Evolutionary conservation across 2,113 vertebrate species (phyloP).

Genomic region (Macquaria ambigua): DNA sequence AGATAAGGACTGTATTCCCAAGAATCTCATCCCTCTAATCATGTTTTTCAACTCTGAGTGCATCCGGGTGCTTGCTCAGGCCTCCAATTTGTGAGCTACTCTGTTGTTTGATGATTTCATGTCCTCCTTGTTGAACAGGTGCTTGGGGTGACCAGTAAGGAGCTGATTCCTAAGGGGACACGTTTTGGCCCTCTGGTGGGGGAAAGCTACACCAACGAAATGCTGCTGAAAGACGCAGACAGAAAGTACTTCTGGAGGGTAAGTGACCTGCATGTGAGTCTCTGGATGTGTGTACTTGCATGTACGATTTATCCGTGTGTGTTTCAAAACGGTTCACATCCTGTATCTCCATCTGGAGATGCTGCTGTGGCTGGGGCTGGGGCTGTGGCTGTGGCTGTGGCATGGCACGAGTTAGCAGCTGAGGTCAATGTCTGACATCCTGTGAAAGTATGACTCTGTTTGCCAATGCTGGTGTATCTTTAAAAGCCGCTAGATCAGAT

Average conservation of each 20-base stretch:
- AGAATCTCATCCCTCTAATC: constrained; percentile 51
- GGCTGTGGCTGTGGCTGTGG: constrained; percentile 23
- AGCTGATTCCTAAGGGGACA: constrained; percentile 95
- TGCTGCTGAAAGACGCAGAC: constrained; percentile 89
- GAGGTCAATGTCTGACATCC: constrained; percentile 65
- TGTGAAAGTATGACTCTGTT: constrained; percentile 55
- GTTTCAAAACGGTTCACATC: constrained; percentile 64
- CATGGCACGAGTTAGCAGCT: constrained; percentile 50
- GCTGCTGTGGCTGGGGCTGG: constrained; percentile 7
- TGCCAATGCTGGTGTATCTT: not conserved
- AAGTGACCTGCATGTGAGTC: constrained; percentile 72
- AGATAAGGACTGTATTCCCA: constrained; percentile 25
- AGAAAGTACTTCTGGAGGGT: constrained; percentile 98
- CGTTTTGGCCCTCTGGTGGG: constrained; percentile 95
- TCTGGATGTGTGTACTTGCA: constrained; percentile 24
- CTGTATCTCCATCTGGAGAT: constrained; percentile 58
- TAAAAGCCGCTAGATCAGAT: constrained; percentile 27
- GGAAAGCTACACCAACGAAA: constrained; percentile 91
- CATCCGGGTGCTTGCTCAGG: constrained; percentile 15
- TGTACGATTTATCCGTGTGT: constrained; percentile 12
- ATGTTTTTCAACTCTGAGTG: constrained; percentile 21
- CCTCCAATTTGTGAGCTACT: constrained; percentile 33
- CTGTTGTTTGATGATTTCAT: constrained; percentile 40
- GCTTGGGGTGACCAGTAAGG: constrained; percentile 91
- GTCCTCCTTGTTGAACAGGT: constrained; percentile 82